Evolutionary conservation across 2,888 invertebrate species (phyloP), one percentile per base, ranked within the genome.

Genomic region (Galerucella pusilla): DNA sequence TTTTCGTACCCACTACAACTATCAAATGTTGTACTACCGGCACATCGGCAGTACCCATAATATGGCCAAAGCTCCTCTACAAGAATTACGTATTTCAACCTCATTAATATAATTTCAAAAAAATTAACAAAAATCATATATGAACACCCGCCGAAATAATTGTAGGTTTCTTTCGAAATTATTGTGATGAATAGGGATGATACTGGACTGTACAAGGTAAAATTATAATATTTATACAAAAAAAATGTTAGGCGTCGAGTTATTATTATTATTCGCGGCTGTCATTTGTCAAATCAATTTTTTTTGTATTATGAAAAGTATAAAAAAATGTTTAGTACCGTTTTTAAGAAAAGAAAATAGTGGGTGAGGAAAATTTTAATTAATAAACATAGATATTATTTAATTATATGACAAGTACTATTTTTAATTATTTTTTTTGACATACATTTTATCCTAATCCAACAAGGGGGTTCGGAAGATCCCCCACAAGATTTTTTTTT

Each of bases 281-380:
- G 69, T 69, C 69, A 69, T 4, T 60, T 69, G 69, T 69, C 69
- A 69, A 59, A 69, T 61, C 69, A 46, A 49, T 67, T 67, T 52
- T 68, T 68, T 68, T 68, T 57, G 35, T 68, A 68, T 68, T 68
- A 69, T 69, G 69, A 61, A 61, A 69, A 69, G 25, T 60, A 61
- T 69, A 60, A 45, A 28, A 69, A 69, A 28, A 69, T 69, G 60
- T 60, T 69, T 28, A 12, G 16, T 57, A 42, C 59, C 54, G 54
- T 59, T 49, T 69, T 46, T 61, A 60, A 45, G 49, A 42, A 59
- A 45, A 46, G 28, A 60, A 59, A 69, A 69, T n/a, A 59, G 59
- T 20, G 42, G 60, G 69, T 69, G 16, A 69, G 59, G 20, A 7
- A 11, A 20, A 14, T 68, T 67, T 52, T 28, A 7, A 4, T 10